A percentile compares a stretch with the other conserved stretches of the same genome.
These are phyloP conservation scores for Arnoldichthys spilopterus DNA, from an alignment of 2,797 vertebrate genomes.

Conservation along the genomic window DNA sequence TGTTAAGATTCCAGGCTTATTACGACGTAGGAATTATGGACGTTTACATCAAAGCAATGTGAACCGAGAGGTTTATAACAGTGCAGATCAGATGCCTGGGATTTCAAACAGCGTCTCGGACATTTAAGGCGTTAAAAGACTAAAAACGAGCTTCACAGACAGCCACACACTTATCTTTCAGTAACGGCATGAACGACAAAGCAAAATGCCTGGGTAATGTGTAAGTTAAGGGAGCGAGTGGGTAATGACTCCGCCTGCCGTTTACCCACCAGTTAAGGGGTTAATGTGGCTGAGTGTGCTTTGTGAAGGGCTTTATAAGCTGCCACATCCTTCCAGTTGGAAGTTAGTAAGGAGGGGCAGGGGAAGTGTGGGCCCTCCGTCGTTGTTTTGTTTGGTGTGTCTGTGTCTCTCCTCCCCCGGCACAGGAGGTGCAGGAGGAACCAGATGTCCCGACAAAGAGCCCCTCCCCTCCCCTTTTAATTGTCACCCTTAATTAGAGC, in stretches of 20 bases:
- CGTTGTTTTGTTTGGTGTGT: constrained; percentile 53
- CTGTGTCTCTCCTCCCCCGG: constrained; percentile 48
- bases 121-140: no score
- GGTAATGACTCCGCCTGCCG: neutral
- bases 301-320: constrained; percentile 53
- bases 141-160: no score
- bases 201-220: neutral
- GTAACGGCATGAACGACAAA: neutral
- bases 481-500: constrained; percentile 59
- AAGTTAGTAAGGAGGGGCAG: constrained; percentile 28
- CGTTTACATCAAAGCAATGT: no score
- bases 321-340: constrained; percentile 45
- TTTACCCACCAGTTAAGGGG: neutral
- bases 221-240: neutral
- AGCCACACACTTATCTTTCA: neutral
- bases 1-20: no score
- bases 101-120: no score
- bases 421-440: constrained; percentile 57
- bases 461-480: constrained; percentile 49
- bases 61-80: no score
- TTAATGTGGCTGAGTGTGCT: constrained; percentile 5
- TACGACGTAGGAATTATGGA: no score
- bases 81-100: no score
- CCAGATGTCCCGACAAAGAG: constrained; percentile 63
- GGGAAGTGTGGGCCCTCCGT: constrained; percentile 43